Base-by-base conservation (phyloP, 2,113 vertebrate genomes). In the Xenotilapia longispinis region DNA sequence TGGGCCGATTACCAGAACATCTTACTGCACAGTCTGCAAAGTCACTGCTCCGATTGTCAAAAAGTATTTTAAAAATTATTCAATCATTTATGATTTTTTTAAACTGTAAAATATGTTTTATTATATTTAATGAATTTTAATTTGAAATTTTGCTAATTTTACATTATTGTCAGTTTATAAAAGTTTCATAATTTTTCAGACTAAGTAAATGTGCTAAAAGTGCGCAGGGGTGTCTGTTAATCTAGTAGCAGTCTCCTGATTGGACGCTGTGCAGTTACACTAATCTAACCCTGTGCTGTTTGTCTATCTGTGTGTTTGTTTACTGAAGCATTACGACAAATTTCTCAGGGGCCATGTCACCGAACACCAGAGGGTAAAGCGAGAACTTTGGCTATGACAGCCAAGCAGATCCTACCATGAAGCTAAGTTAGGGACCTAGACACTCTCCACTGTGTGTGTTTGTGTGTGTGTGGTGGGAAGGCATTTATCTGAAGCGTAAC, bases 291-390 rank as follows among this genome's bases (percentile, higher is more conserved):
- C 8, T 12, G 42, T 51, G 28, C 58, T 40, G 68, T 73, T 85
- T 84, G 55, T 86, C 38, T 79, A 8, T 49, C 6, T 36, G 31
- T 49, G 26, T 81, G 53, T 91, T 88, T 91, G 83, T 92, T 84
- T 87, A 83, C 83, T 9, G 36, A 84, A 9, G n/a, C 75, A 63
- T 85, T 79, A 85, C 54, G 23, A 82, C 70, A 51, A 60, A 88
- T 87, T 89, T 94, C 89, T 68, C 75, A 14, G 87, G 12, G 38
- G 80, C 26, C 83, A 5, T 75, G 90, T 85, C 84, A 89, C 83
- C 36, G 1, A 57, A 90, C 88, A 84, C 85, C 81, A 7, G 2
- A 31, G 40, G 81, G 88, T 90, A 87, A 93, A 80, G 79, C 4
- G 57, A 92, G 87, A 91, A 17, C 85, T 17, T 3, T 1, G 68